A percentile compares a stretch with the other conserved stretches of the same genome.
phyloP scores from a whole-genome alignment of 2,113 vertebrate genomes.

The Corynorhinus townsendii region DNA sequence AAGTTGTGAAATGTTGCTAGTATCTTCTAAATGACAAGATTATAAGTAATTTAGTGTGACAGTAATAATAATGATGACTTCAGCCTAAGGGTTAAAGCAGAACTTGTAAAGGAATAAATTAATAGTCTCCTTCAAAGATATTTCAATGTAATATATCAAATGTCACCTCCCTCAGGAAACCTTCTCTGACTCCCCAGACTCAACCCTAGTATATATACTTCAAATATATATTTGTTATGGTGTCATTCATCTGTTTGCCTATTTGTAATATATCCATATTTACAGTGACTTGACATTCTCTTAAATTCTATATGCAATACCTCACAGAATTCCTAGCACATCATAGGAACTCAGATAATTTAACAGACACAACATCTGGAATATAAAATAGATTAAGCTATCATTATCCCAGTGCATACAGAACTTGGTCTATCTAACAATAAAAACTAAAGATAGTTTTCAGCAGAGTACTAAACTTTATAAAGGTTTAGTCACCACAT shows the following conservation, averaged over 20 bases:
- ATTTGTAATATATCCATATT: not conserved
- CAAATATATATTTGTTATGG: not conserved
- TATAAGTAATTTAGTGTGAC: not conserved
- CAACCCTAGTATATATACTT: not conserved
- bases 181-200: not conserved
- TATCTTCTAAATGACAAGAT: not conserved
- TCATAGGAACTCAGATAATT: not conserved
- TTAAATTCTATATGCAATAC: not conserved
- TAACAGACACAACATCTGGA: not conserved
- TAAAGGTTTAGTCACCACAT: not conserved
- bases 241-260: not conserved
- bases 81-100: not conserved
- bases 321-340: not conserved
- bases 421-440: not conserved
- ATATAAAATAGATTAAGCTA: not conserved
- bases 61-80: not conserved
- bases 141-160: constrained; percentile 35
- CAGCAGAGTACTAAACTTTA: not conserved
- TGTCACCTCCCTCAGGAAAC: not conserved
- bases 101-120: not conserved
- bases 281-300: not conserved
- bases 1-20: not conserved
- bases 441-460: constrained; percentile 19
- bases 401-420: not conserved
- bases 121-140: not conserved